These are phyloP conservation scores for Mus spretus DNA, from an alignment of 2,797 vertebrate genomes.

Conservation along the genomic window DNA sequence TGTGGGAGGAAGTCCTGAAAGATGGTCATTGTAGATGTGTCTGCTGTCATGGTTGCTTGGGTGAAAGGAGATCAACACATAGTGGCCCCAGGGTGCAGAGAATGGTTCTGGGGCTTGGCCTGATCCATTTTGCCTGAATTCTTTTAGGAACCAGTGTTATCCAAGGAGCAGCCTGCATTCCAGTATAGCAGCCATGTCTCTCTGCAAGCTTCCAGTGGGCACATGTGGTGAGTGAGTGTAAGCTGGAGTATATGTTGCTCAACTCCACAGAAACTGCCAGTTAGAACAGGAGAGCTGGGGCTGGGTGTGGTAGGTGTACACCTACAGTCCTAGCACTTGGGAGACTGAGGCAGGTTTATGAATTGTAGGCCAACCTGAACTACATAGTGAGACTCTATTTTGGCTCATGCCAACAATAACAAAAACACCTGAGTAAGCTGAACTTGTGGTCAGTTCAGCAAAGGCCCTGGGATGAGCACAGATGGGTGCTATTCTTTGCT, in stretches of 20 bases:
- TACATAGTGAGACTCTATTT: background rate
- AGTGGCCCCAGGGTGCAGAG: background rate
- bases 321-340: background rate
- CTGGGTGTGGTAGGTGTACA: background rate
- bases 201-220: slow-evolving; percentile 97
- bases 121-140: slow-evolving; percentile 64
- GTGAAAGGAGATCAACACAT: background rate
- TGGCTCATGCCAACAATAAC: background rate
- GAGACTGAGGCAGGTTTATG: background rate
- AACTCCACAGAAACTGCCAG: background rate
- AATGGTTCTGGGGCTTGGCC: background rate
- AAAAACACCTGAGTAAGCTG: background rate
- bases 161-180: slow-evolving; percentile 98
- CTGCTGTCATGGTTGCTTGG: background rate
- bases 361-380: background rate
- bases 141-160: slow-evolving; percentile 96
- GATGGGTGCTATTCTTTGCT: background rate
- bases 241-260: background rate
- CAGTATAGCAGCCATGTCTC: slow-evolving; percentile 99
- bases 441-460: background rate
- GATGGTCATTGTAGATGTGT: background rate
- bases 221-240: slow-evolving; percentile 95
- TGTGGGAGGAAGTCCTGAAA: background rate
- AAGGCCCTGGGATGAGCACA: background rate
- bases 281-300: background rate